phyloP scores from a whole-genome alignment of 2,797 vertebrate species.

The Trachops cirrhosus region DNA sequence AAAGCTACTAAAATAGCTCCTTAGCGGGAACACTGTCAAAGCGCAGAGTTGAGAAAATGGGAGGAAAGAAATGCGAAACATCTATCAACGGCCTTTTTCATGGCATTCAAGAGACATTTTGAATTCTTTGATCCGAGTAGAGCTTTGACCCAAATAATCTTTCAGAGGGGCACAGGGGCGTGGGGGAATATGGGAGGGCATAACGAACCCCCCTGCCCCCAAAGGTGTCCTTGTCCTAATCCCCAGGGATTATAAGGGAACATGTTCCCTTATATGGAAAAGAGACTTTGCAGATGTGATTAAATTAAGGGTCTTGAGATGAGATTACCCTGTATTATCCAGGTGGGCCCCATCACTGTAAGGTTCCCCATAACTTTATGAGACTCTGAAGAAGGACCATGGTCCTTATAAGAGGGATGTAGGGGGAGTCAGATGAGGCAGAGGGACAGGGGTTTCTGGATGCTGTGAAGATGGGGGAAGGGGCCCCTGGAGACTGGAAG shows the following conservation, averaged over 20 bases:
- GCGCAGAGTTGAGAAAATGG: constrained; percentile 21
- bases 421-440: background rate
- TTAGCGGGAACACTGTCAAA: constrained; percentile 59
- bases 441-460: background rate
- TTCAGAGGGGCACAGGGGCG: background rate
- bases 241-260: background rate
- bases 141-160: background rate
- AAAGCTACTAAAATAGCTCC: constrained; percentile 19
- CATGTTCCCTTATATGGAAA: background rate
- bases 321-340: background rate
- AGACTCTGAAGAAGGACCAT: background rate
- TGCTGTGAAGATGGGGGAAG: background rate
- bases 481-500: background rate
- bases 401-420: background rate
- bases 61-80: constrained; percentile 35
- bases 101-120: background rate
- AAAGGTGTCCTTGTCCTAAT: background rate
- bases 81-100: constrained; percentile 13
- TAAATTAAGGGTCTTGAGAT: background rate
- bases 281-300: background rate
- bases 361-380: background rate
- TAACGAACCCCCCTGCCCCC: background rate
- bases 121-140: background rate
- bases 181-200: accelerated
- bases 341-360: too few relatives aligned